Evolutionary conservation across 2,113 vertebrate genomes (phyloP).

Genomic region (Paracanthobrama guichenoti): DNA sequence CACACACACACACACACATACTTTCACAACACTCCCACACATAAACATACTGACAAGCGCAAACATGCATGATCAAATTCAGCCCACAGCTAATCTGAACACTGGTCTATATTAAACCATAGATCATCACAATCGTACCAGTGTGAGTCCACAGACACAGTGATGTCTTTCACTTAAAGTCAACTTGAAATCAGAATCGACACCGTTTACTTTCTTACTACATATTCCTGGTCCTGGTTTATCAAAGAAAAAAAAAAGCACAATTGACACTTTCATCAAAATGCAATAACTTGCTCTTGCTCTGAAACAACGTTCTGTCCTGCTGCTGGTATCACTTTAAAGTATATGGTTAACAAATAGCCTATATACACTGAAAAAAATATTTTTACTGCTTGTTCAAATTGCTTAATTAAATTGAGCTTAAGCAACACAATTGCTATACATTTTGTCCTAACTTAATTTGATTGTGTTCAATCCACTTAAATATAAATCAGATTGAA

Average conservation of each 20-base stretch:
- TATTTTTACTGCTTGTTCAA: too few relatives aligned
- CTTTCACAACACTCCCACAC: constrained; percentile 2
- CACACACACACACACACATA: constrained; percentile 16
- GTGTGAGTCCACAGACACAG: neutral
- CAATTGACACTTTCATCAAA: constrained; percentile 6
- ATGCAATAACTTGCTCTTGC: neutral
- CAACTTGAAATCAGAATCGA: neutral
- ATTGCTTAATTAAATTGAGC: too few relatives aligned
- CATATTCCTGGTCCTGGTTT: neutral
- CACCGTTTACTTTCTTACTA: neutral
- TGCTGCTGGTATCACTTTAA: too few relatives aligned
- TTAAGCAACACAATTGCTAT: too few relatives aligned
- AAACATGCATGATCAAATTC: constrained; percentile 4
- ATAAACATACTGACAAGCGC: constrained; percentile 25
- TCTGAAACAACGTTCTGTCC: neutral
- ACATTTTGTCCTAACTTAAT: too few relatives aligned
- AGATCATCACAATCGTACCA: neutral
- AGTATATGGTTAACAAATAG: too few relatives aligned
- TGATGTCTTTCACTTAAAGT: neutral
- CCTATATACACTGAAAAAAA: too few relatives aligned
- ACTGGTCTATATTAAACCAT: constrained; percentile 18
- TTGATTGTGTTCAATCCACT: too few relatives aligned
- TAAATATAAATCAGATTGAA: too few relatives aligned
- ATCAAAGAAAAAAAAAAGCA: too few relatives aligned
- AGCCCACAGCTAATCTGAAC: constrained; percentile 17